These are phyloP conservation scores for Nycteola revayana DNA, from an alignment of 2,888 invertebrate species.

Conservation along the genomic window DNA sequence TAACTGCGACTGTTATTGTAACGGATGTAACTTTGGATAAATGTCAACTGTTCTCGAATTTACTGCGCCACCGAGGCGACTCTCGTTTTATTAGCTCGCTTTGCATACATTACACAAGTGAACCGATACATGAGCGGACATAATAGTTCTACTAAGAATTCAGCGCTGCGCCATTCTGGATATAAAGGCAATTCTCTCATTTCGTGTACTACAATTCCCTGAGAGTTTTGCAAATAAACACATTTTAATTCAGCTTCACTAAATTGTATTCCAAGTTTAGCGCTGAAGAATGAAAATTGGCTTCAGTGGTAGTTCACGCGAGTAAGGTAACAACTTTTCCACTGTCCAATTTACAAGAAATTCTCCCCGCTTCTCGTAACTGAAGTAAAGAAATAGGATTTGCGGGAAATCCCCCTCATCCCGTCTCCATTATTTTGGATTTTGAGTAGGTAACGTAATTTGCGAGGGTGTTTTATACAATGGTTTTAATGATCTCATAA, in stretches of 20 bases:
- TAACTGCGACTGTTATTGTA: constrained; percentile 75
- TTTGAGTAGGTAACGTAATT: constrained; percentile 38
- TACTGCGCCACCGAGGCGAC: constrained; percentile 60
- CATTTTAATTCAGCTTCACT: constrained; percentile 25
- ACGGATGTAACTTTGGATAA: constrained; percentile 80
- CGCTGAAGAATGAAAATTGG: constrained; percentile 42
- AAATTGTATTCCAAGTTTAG: constrained; percentile 43
- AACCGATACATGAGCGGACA: constrained; percentile 51
- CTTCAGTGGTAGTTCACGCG: constrained; percentile 42
- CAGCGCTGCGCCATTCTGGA: constrained; percentile 4
- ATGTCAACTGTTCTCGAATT: constrained; percentile 76
- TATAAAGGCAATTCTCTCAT: too few species aligned
- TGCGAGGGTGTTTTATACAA: constrained; percentile 33
- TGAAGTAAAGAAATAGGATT: constrained; percentile 47
- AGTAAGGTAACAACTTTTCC: constrained; percentile 49
- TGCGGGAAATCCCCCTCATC: constrained; percentile 39
- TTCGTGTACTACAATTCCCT: too few species aligned
- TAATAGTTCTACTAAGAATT: constrained; percentile 42
- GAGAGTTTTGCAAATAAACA: constrained; percentile 21
- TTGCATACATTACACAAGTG: constrained; percentile 66
- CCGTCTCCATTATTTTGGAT: constrained; percentile 40
- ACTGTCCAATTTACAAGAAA: constrained; percentile 57
- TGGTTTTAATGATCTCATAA: constrained; percentile 31
- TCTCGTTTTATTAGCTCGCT: constrained; percentile 73
- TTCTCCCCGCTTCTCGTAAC: constrained; percentile 41